Base-by-base conservation (phyloP, 2,797 vertebrate species). In the Acanthiza pusilla region DNA sequence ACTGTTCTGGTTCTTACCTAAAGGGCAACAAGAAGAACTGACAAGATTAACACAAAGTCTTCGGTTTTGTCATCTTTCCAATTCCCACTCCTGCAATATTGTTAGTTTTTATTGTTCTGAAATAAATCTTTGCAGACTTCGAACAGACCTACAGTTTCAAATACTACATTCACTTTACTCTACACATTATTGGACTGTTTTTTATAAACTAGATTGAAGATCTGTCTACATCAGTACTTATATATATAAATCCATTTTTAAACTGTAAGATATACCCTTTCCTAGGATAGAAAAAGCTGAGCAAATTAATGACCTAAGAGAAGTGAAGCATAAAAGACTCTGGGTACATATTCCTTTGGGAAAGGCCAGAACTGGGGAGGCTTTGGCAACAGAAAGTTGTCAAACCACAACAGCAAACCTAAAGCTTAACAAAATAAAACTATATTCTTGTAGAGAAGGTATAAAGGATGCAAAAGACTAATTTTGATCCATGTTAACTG, bases 1-100 rank as follows among this genome's bases (percentile, higher is more conserved):
- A 99, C 99, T 9, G 99, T 99, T 97, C 99, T 98, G 79, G 98
- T 99, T 94, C 98, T 98, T 93, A 99, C 99, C 99, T 99, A 91
- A 79, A 65, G 32, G 20, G 3, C 43, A 27, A 45, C 43, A 84
- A 54, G 20, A 92, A 80, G 17, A 75, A 91, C 2, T 74, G 43
- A 70, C 32, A 86, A 51, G 34, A 82, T 75, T 30, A 78, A 68
- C 38, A 29, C 18, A 66, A 90, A 81, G 17, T 34, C 3, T 63
- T n/a, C 11, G 2, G 7, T 57, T 76, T 50, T 71, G 32, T 50
- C 40, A 48, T 60, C 13, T 82, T 26, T 10, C 23, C 53, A 48
- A 2, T 65, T 27, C 60, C 42, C 30, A 23, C 8, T 78, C 45
- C 48, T 50, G 48, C 15, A 80, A 70, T 71, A 75, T 3, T 38